Percentiles rank a stretch among this genome's conserved stretches.
phyloP scores from a whole-genome alignment of 2,797 vertebrate genomes.

The Gallinago nigripennis region DNA sequence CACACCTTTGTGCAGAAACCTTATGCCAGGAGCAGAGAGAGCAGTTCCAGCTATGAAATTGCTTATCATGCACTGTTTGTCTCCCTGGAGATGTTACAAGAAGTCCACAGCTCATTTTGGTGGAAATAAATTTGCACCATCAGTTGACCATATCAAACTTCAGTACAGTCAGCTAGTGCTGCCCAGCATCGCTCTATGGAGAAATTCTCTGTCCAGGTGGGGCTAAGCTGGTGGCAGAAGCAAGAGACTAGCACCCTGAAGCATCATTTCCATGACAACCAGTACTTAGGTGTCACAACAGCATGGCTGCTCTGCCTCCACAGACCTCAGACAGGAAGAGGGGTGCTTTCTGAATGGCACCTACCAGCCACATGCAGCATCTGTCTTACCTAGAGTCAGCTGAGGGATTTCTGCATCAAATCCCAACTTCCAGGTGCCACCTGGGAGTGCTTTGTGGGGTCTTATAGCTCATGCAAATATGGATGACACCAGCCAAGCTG shows the following conservation, averaged over 20 bases:
- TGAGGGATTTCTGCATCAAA: not conserved
- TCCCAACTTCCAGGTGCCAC: not conserved
- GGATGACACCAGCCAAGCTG: not conserved
- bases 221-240: not conserved
- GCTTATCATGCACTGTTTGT: not conserved
- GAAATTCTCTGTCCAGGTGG: not conserved
- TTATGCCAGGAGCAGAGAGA: not conserved
- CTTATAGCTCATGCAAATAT: not conserved
- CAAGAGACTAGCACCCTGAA: not conserved
- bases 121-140: not conserved
- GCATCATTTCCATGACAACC: not conserved
- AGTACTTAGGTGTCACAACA: fast-evolving
- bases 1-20: not conserved
- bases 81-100: not conserved
- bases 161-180: not conserved
- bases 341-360: not conserved
- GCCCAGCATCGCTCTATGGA: fast-evolving
- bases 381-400: not conserved
- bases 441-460: not conserved
- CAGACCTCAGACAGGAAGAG: too few species aligned
- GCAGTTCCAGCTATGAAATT: not conserved
- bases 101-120: not conserved
- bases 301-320: not conserved
- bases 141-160: not conserved
- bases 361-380: fast-evolving